These are phyloP conservation scores for Hemistola chrysoprasaria DNA, from an alignment of 2,888 invertebrate genomes.

Conservation along the genomic window DNA sequence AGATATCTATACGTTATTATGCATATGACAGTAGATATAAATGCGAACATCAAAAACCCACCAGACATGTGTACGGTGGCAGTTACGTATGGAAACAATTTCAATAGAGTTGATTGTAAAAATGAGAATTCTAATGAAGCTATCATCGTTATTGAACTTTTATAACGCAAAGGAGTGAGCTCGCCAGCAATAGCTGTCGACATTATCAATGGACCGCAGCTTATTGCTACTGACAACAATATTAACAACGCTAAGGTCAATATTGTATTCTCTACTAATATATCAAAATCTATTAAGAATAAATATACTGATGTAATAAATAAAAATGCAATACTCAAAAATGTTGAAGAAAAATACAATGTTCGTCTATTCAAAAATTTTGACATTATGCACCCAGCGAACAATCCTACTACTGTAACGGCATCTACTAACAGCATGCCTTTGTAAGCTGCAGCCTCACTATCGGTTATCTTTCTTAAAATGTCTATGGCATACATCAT, in stretches of 20 bases:
- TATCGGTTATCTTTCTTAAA: slow-evolving; percentile 28
- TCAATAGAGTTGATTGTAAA: not conserved
- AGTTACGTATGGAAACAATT: not conserved
- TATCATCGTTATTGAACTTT: slow-evolving; percentile 5
- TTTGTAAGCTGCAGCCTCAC: slow-evolving; percentile 31
- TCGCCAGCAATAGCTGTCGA: slow-evolving; percentile 8
- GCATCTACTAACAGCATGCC: slow-evolving; percentile 38
- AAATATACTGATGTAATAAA: slow-evolving; percentile 12
- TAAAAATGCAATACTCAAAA: slow-evolving; percentile 2
- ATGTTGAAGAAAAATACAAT: slow-evolving; percentile 3
- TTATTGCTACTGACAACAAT: slow-evolving; percentile 10
- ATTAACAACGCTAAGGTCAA: slow-evolving; percentile 7
- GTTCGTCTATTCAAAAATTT: slow-evolving; percentile 22
- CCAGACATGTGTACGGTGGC: not conserved
- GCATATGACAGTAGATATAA: not conserved
- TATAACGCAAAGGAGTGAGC: slow-evolving; percentile 12
- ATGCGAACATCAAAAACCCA: not conserved
- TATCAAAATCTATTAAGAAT: slow-evolving; percentile 3
- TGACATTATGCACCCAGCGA: slow-evolving; percentile 23
- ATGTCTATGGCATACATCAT: slow-evolving; percentile 34
- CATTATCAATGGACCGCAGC: slow-evolving; percentile 14
- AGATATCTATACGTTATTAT: slow-evolving; percentile 1
- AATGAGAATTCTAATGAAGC: not conserved
- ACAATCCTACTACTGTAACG: slow-evolving; percentile 29
- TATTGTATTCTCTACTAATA: slow-evolving; percentile 8